Evolutionary conservation across 1,140 invertebrate species (phyloP).

Genomic region (Apolygus lucorum): DNA sequence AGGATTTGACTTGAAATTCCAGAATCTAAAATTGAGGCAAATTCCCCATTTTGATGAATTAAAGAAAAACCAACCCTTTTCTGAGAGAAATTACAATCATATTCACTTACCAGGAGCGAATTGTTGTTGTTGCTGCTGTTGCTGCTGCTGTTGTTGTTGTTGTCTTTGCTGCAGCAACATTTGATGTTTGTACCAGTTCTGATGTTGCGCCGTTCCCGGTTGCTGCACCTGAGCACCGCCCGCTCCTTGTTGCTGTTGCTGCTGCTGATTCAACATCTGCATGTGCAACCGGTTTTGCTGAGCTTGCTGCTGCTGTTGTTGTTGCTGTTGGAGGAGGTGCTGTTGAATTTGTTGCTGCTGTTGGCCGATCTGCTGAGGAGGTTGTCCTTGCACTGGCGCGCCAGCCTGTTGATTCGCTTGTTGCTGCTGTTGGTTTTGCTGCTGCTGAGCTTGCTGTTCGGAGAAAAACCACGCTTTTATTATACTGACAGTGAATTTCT

Average conservation of each 20-base stretch:
- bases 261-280: conserved; percentile 42
- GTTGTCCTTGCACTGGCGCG: conserved; percentile 35
- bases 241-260: no score
- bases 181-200: conserved; percentile 48
- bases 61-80: no score
- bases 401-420: conserved; percentile 37
- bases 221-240: conserved; percentile 36
- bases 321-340: conserved; percentile 37
- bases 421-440: conserved; percentile 36
- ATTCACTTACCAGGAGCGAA: conserved; percentile 32
- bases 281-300: conserved; percentile 40
- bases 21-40: no score
- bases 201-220: conserved; percentile 41
- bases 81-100: neutral
- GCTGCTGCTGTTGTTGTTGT: conserved; percentile 42
- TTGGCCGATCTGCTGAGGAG: conserved; percentile 35
- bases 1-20: no score
- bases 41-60: no score
- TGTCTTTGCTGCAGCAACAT: conserved; percentile 46
- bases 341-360: conserved; percentile 38
- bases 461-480: conserved; percentile 35
- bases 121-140: conserved; percentile 44
- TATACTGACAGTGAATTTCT: no score
- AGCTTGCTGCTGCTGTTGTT: conserved; percentile 34
- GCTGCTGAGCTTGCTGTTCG: conserved; percentile 42